These are phyloP conservation scores for Xestia sexstrigata DNA, from an alignment of 2,888 invertebrate species.

Conservation along the genomic window DNA sequence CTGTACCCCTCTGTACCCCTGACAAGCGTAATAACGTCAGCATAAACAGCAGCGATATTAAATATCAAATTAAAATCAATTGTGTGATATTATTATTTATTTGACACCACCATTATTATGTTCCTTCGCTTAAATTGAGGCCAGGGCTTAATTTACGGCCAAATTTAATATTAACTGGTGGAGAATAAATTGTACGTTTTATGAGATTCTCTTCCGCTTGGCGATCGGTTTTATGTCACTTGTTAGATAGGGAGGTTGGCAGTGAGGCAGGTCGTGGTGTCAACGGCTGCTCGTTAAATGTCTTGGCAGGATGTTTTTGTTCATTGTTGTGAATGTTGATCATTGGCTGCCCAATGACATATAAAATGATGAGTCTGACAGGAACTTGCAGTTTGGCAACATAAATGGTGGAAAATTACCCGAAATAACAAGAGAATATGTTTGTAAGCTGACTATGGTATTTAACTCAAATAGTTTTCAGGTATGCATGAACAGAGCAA, in stretches of 20 bases:
- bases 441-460: not conserved
- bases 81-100: conserved; percentile 58
- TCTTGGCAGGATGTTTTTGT: conserved; percentile 13
- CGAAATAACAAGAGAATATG: not conserved
- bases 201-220: conserved; percentile 50
- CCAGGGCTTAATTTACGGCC: conserved; percentile 50
- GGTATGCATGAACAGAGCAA: not conserved
- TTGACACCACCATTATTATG: conserved; percentile 45
- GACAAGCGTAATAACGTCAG: conserved; percentile 11
- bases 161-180: conserved; percentile 49
- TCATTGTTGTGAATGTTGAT: not conserved
- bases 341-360: not conserved
- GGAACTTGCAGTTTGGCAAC: not conserved
- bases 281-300: conserved; percentile 12
- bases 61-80: conserved; percentile 63
- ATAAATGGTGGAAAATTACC: not conserved
- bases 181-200: conserved; percentile 54
- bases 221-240: conserved; percentile 28
- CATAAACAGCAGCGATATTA: conserved; percentile 22
- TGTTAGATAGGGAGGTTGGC: conserved; percentile 26
- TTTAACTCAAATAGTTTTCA: not conserved
- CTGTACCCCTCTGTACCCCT: not conserved
- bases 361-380: not conserved
- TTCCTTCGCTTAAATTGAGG: conserved; percentile 41
- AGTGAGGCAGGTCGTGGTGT: conserved; percentile 52